A percentile compares a stretch with the other conserved stretches of the same genome.
phyloP scores from a whole-genome alignment of 2,888 invertebrate species.

The Noctua janthe region DNA sequence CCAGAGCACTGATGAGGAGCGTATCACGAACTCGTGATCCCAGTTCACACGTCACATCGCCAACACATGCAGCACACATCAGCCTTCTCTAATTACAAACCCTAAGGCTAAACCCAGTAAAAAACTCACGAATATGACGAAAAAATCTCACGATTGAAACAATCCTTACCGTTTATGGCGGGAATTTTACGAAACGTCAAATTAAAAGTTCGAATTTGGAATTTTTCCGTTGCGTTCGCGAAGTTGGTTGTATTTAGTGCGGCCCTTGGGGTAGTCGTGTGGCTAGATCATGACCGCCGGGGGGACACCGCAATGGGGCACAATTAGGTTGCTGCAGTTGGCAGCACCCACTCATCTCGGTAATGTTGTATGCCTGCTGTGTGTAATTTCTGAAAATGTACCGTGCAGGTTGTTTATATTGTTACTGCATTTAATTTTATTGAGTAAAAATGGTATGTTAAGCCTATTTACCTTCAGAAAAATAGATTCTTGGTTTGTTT shows the following conservation, averaged over 20 bases:
- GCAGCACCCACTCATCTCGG: slow-evolving; percentile 65
- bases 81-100: slow-evolving; percentile 65
- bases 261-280: slow-evolving; percentile 70
- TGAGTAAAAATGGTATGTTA: slow-evolving; percentile 27
- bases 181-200: slow-evolving; percentile 71
- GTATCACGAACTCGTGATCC: slow-evolving; percentile 63
- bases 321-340: slow-evolving; percentile 75
- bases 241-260: slow-evolving; percentile 65
- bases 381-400: slow-evolving; percentile 56
- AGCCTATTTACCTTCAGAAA: neutral
- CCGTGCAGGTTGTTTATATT: slow-evolving; percentile 57
- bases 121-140: slow-evolving; percentile 69
- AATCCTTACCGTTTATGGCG: slow-evolving; percentile 64
- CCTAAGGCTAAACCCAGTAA: slow-evolving; percentile 65
- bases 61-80: slow-evolving; percentile 64
- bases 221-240: slow-evolving; percentile 55
- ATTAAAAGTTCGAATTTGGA: slow-evolving; percentile 65
- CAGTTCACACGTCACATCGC: slow-evolving; percentile 68
- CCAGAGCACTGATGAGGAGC: slow-evolving; percentile 53
- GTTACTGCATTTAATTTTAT: slow-evolving; percentile 21
- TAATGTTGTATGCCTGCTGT: slow-evolving; percentile 65
- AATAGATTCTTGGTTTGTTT: neutral
- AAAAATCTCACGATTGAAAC: slow-evolving; percentile 70
- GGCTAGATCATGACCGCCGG: slow-evolving; percentile 80
- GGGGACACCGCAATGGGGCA: slow-evolving; percentile 74